Conservation (phyloP, 2,113 vertebrate species). For the Tylochromis polylepis region DNA sequence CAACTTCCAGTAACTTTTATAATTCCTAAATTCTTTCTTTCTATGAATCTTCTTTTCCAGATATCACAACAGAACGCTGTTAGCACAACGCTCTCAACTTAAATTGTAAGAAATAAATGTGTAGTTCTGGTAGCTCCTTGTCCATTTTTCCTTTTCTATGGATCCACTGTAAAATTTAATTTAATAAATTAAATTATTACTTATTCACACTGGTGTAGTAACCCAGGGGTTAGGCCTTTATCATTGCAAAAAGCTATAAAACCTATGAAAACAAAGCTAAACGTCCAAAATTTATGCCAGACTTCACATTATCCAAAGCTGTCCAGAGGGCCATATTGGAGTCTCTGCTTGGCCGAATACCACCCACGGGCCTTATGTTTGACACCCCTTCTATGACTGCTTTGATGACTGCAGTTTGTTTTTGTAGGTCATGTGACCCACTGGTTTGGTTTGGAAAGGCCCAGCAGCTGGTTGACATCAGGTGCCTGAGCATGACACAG, state of each 20-base stretch:
- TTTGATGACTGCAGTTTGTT: not conserved
- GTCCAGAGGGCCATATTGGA: not conserved
- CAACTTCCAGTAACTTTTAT: too few species aligned
- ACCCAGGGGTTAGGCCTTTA: not conserved
- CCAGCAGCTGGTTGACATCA: not conserved
- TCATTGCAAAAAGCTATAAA: fast-evolving
- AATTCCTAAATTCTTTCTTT: too few species aligned
- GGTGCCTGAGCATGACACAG: not conserved
- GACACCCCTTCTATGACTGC: not conserved
- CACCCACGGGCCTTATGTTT: not conserved
- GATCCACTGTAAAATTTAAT: not conserved
- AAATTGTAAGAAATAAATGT: not conserved
- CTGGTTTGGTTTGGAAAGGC: not conserved
- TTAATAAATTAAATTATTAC: not conserved
- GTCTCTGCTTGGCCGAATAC: not conserved
- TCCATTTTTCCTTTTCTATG: not conserved
- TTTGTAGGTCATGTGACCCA: not conserved
- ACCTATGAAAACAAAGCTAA: fast-evolving
- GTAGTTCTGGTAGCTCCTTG: not conserved
- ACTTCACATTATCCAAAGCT: not conserved
- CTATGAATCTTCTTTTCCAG: too few species aligned
- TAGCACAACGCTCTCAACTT: not conserved
- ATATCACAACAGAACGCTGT: not conserved
- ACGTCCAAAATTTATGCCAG: not conserved
- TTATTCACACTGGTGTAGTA: not conserved